Percentiles rank a stretch among this genome's conserved stretches.
Conservation (phyloP, 1,140 invertebrate species). For the Propsilocerus akamusi region DNA sequence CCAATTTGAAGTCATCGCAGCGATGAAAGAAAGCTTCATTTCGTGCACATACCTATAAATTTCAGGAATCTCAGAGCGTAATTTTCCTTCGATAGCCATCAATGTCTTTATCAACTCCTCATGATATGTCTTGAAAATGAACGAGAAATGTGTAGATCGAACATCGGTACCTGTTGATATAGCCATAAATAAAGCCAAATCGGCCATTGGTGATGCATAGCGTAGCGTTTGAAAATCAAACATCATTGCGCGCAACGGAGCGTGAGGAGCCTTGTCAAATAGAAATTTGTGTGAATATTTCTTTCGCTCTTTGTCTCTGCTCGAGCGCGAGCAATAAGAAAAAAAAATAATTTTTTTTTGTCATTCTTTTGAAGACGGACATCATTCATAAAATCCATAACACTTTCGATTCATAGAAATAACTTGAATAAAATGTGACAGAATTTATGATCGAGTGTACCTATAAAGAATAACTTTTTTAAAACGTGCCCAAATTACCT, state of each 20-base stretch:
- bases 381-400: neutral
- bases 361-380: neutral
- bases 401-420: neutral
- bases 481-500: no score
- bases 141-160: constrained; percentile 13
- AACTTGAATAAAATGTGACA: neutral
- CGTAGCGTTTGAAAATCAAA: constrained; percentile 22
- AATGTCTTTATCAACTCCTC: constrained; percentile 10
- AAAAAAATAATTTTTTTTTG: neutral
- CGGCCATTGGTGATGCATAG: constrained; percentile 19
- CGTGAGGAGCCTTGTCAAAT: constrained; percentile 6
- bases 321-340: no score
- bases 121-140: constrained; percentile 16
- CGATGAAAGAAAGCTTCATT: neutral
- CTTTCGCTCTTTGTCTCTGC: no score
- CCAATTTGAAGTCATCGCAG: neutral
- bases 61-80: neutral
- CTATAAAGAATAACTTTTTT: neutral
- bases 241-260: constrained; percentile 18
- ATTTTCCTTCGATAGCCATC: neutral
- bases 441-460: neutral
- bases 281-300: neutral
- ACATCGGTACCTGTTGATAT: constrained; percentile 14
- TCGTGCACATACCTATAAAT: neutral
- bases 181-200: constrained; percentile 14